phyloP scores from a whole-genome alignment of 2,888 invertebrate species.

The Polydrusus pterygomalis region DNA sequence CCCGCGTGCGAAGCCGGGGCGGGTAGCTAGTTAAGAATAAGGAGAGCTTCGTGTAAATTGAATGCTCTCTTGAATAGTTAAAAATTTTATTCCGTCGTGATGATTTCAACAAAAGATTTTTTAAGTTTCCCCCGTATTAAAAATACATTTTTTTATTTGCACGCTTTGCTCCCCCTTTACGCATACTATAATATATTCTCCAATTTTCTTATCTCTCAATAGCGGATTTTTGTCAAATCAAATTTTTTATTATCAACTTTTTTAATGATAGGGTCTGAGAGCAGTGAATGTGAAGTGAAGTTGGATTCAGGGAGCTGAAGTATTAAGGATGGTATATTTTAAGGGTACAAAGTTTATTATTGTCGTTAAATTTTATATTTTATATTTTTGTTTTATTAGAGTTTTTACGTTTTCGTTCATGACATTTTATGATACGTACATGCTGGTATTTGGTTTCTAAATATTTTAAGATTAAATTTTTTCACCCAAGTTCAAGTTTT shows the following conservation, averaged over 20 bases:
- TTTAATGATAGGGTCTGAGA: neutral
- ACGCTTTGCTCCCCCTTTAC: too few species aligned
- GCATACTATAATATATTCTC: too few species aligned
- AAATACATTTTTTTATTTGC: neutral
- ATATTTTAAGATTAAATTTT: too few species aligned
- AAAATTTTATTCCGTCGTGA: too few species aligned
- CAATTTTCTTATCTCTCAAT: neutral
- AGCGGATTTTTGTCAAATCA: conserved; percentile 6
- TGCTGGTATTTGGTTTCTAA: too few species aligned
- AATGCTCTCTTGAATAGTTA: too few species aligned
- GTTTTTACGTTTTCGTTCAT: neutral
- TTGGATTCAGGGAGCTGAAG: neutral
- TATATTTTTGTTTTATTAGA: neutral
- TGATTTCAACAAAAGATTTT: too few species aligned
- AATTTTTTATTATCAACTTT: conserved; percentile 1
- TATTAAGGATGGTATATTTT: neutral
- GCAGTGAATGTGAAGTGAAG: neutral
- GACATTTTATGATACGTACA: neutral
- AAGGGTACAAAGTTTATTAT: neutral
- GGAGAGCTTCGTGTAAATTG: too few species aligned
- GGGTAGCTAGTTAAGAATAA: too few species aligned
- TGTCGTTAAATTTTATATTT: neutral
- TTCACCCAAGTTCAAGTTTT: too few species aligned
- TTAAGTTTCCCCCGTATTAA: neutral
- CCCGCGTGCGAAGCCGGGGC: too few species aligned